Base-by-base conservation (phyloP, 2,113 vertebrate species). In the Mionectes macconnelli region DNA sequence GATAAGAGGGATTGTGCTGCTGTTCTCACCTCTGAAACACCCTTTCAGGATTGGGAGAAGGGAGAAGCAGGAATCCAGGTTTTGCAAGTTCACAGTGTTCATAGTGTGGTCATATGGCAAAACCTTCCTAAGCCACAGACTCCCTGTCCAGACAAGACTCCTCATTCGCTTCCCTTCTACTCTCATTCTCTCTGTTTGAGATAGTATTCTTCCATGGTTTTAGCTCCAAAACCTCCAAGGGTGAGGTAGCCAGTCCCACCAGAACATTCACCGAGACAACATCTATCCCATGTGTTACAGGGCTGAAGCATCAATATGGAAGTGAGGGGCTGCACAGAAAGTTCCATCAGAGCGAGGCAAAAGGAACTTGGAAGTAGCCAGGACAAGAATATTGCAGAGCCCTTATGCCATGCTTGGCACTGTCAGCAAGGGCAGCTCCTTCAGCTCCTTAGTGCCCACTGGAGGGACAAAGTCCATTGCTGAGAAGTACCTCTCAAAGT, bases 11-110 rank as follows among this genome's bases (percentile, higher is more conserved):
- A 95, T 81, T 94, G 86, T 35, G 42, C 69, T 93, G 60, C 83
- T 87, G 80, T 94, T 97, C 95, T 95, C 94, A 92, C 95, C 91
- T 93, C 93, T 56, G 86, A 92, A 96, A 92, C 93, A 93, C 76
- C 19, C 89, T 74, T 89, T 87, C 86, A n/a, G 89, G 77, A 93
- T 19, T 74, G 73, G 73, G 80, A 95, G 89, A 86, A 90, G 64
- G 63, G 56, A 92, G 87, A 97, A 94, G 95, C 86, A 94, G 80
- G 94, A 95, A 95, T 87, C 95, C 89, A 92, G 90, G 95, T 95
- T 97, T 90, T 95, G 90, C 95, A 90, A 66, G 90, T 93, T 84
- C 3, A 0, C 3, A 49, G 72, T 8, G 2, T 39, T 90, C 79
- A 39, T 42, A 28, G 35, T 13, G n/a, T 40, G 80, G 83, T 89